phyloP scores from a whole-genome alignment of 35 echinoderm and acorn worm genomes.

The Heliocidaris tuberculata region DNA sequence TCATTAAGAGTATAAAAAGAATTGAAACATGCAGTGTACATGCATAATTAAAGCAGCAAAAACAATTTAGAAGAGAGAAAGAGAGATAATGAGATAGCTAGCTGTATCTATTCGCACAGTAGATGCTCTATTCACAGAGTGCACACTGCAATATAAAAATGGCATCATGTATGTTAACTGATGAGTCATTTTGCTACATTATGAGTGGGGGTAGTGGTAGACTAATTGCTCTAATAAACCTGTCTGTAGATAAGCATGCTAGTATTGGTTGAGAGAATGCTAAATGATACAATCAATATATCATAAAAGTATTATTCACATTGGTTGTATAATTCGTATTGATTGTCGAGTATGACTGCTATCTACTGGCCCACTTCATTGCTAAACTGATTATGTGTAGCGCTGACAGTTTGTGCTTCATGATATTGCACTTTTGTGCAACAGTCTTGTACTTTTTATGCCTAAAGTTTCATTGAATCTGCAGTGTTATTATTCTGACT shows the following conservation, averaged over 20 bases:
- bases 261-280: neutral
- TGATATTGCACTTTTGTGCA: neutral
- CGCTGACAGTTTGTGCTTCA: too few species aligned
- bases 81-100: neutral
- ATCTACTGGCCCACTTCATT: neutral
- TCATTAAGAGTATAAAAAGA: too few species aligned
- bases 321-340: neutral
- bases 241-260: neutral
- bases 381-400: neutral
- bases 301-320: neutral
- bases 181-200: slow-evolving; percentile 3
- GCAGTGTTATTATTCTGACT: neutral
- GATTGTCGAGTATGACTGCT: neutral
- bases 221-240: neutral
- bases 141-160: neutral
- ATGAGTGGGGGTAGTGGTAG: neutral
- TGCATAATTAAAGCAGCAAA: too few species aligned
- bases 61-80: too few species aligned
- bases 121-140: neutral
- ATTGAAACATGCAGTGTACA: too few species aligned
- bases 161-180: neutral
- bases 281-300: slow-evolving; percentile 19
- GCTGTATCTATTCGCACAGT: neutral
- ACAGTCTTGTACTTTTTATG: neutral
- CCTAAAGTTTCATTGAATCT: neutral